phyloP scores from a whole-genome alignment of 1,140 invertebrate species.

The Mycetomoellerius zeteki region DNA sequence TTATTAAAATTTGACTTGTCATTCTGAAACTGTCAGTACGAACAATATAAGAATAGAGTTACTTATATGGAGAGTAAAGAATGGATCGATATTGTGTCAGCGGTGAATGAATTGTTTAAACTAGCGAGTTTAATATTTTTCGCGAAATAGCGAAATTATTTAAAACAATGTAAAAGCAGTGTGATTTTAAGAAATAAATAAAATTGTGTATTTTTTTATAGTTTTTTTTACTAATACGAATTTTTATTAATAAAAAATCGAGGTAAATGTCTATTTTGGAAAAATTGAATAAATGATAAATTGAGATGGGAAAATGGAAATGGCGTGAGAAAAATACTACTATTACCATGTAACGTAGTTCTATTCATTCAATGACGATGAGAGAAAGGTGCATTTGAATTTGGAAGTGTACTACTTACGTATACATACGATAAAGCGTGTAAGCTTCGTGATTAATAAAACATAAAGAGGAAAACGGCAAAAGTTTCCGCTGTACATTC shows the following conservation, averaged over 20 bases:
- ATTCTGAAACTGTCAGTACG: constrained; percentile 1
- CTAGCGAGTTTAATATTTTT: background rate
- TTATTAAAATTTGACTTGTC: background rate
- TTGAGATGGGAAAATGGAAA: background rate
- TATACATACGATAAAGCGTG: background rate
- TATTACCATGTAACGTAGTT: constrained; percentile 8
- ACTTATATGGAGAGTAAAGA: background rate
- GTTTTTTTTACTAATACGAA: background rate
- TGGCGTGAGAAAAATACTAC: background rate
- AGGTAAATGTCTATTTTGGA: background rate
- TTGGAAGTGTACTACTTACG: background rate
- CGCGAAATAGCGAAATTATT: background rate
- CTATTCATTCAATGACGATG: constrained; percentile 8
- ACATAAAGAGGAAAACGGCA: background rate
- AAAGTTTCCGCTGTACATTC: background rate
- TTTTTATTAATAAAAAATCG: constrained; percentile 1
- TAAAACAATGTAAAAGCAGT: background rate
- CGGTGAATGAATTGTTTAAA: background rate
- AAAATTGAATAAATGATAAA: constrained; percentile 1
- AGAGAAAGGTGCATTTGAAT: constrained; percentile 9
- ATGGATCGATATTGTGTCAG: background rate
- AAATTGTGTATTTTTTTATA: background rate
- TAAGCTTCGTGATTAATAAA: constrained; percentile 1
- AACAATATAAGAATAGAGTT: constrained; percentile 10
- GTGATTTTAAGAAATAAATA: background rate